Percentiles rank a stretch among this genome's conserved stretches.
These are phyloP conservation scores for Trichogramma pretiosum DNA, from an alignment of 1,140 invertebrate genomes.

Conservation along the genomic window DNA sequence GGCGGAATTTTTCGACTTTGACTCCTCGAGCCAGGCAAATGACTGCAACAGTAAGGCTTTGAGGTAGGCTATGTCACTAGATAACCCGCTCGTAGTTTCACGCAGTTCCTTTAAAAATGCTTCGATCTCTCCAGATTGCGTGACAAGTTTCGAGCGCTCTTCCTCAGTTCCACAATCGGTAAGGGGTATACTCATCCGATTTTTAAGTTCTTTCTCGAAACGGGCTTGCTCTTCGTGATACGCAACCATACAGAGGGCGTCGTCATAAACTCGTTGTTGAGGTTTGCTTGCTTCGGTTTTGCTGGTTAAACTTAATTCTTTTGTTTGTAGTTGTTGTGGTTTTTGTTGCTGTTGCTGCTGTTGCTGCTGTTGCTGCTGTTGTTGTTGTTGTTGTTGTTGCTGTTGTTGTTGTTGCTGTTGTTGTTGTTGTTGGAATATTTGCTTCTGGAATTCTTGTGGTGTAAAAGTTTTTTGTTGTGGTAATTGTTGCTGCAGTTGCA, in stretches of 20 bases:
- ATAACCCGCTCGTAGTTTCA: conserved; percentile 38
- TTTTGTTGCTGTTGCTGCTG: background rate
- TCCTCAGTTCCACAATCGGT: conserved; percentile 41
- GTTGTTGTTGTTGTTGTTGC: background rate
- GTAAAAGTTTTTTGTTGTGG: too few species aligned
- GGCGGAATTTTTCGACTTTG: conserved; percentile 36
- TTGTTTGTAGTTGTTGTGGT: too few species aligned
- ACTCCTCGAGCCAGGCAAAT: conserved; percentile 44
- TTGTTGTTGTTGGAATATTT: conserved; percentile 20
- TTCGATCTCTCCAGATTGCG: conserved; percentile 35
- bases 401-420: background rate
- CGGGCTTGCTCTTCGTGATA: conserved; percentile 38
- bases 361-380: background rate
- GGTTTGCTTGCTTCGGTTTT: background rate
- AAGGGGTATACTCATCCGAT: conserved; percentile 24
- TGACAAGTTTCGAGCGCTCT: conserved; percentile 41
- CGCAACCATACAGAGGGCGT: conserved; percentile 28
- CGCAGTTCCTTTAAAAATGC: conserved; percentile 43
- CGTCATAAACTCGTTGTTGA: conserved; percentile 22
- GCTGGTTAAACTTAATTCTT: background rate
- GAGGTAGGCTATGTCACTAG: conserved; percentile 37
- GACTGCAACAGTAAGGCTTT: conserved; percentile 41
- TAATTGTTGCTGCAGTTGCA: too few species aligned
- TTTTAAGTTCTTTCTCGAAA: conserved; percentile 46
- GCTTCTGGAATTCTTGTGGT: background rate